Evolutionary conservation across 2,797 vertebrate genomes (phyloP), one percentile per base, ranked within the genome.

Genomic region (Chelon auratus): DNA sequence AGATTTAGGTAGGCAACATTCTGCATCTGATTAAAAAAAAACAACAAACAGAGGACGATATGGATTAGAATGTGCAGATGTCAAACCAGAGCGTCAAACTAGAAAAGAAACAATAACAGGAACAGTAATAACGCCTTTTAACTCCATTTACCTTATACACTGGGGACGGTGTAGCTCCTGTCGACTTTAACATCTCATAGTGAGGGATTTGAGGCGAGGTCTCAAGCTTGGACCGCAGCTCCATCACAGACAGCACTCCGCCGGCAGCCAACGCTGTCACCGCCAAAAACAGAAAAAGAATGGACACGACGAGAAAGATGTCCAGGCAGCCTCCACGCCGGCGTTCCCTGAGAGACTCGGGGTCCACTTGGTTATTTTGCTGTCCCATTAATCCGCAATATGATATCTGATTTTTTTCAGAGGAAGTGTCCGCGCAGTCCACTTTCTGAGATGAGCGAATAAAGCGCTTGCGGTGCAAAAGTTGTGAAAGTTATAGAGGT

Each of bases 231-330:
- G 75, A 15, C 2, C n/a, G 40, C 24, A 87, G 59, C 7, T 72
- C 2, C 40, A 3, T 55, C 56, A 78, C 12, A 1, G 37, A 9
- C 24, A 82, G n/a, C 6, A 52, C 9, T 22, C 84, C 89, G 0
- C n/a, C 69, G 5, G 42, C 82, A 0, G 83, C 64, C 58, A 83
- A 20, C 0, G 62, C 77, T 0, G 72, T 3, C 13, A 92, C 24
- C 10, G 77, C 54, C n/a, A 70, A 8, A 8, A 91, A 88, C n/a
- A 95, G 85, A 2, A 84, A 20, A 0, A 85, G 0, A 11, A 93
- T 30, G n/a, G 94, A 93, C 1, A 39, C 1, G 30, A 89, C 22
- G 18, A 95, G 69, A 17, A 80, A 93, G 0, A 1, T n/a, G 81
- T 93, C 83, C 86, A 93, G 15, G 30, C 87, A 87, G 56, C 76